Evolutionary conservation across 2,113 vertebrate genomes (phyloP), one percentile per base, ranked within the genome.

Genomic region (Tonatia bakeri): DNA sequence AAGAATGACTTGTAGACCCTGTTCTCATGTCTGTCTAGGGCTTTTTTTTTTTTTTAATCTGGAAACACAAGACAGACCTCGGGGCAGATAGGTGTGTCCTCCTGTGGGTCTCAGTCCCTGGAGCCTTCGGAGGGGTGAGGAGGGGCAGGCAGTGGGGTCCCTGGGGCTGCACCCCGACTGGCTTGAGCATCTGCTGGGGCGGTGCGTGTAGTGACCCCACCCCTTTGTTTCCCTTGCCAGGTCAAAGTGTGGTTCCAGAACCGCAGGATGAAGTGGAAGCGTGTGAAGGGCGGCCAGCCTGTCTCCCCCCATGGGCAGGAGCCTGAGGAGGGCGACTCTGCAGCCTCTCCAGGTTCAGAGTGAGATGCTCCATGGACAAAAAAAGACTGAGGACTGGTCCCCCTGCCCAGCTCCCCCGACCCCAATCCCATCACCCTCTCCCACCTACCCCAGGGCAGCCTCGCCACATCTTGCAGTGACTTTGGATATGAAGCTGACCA

Each of bases 211-310:
- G 45, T 94, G 38, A 96, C 59, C 26, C 0, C 10, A 9, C 31
- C 38, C 83, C 26, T 26, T 80, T 64, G 33, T 70, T 97, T 98
- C 81, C 14, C 94, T 67, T 4, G 3, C 8, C 98, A 99, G 99
- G 99, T 99, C 86, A 99, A 99, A 98, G 99, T 99, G 24, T 99
- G 99, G 99, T 99, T 99, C 96, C 99, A 99, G 97, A 99, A 99
- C 98, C 98, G 99, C 98, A 98, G 99, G 96, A 99, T 99, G 99
- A 99, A 99, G 97, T 99, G 99, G 99, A 99, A 99, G 97, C 98
- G 99, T 0, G 99, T 99, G 64, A 99, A 99, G 97, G 99, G 99
- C 0, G 99, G 99, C 72, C 99, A 99, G 33, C 99, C 99, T 0
- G 97, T 98, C 72, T 99, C 99, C 11, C 99, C 99, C 3, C 99